A percentile compares a stretch with the other conserved stretches of the same genome.
Evolutionary conservation across 1,140 invertebrate species (phyloP).

Genomic region (Drosophila nannoptera): DNA sequence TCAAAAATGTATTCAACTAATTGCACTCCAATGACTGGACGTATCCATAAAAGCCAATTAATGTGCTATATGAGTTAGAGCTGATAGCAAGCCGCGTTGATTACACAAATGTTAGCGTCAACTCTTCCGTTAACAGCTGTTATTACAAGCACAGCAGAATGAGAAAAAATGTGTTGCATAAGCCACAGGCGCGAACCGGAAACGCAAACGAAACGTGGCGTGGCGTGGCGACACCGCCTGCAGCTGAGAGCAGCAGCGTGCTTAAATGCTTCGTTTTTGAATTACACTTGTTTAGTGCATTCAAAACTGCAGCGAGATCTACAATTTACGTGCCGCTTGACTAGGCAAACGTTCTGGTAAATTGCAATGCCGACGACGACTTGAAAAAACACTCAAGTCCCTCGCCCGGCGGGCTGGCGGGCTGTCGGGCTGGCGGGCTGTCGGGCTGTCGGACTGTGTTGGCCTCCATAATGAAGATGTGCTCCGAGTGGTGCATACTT

Average conservation of each 20-base stretch:
- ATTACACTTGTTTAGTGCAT: conserved; percentile 18
- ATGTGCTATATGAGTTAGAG: neutral
- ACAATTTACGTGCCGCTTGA: conserved; percentile 19
- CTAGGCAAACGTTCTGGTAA: conserved; percentile 21
- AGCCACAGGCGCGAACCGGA: neutral
- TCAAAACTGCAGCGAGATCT: conserved; percentile 10
- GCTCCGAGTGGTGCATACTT: conserved; percentile 45
- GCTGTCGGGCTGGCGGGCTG: conserved; percentile 1
- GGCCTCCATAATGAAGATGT: conserved; percentile 62
- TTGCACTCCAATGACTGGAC: conserved; percentile 14
- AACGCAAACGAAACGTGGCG: neutral
- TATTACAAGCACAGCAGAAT: neutral
- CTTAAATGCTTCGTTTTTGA: conserved; percentile 16
- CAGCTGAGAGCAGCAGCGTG: neutral
- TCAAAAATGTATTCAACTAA: conserved; percentile 33
- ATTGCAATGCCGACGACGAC: conserved; percentile 15
- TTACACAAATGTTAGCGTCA: neutral
- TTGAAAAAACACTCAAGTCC: conserved; percentile 13
- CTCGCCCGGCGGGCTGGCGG: neutral
- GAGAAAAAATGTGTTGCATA: conserved; percentile 22
- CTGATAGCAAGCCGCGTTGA: neutral
- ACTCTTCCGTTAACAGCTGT: neutral
- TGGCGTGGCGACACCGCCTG: neutral
- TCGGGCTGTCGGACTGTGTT: conserved; percentile 1
- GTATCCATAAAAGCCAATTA: neutral